Evolutionary conservation across 2,888 invertebrate species (phyloP).

Genomic region (Teleiodes luculella): DNA sequence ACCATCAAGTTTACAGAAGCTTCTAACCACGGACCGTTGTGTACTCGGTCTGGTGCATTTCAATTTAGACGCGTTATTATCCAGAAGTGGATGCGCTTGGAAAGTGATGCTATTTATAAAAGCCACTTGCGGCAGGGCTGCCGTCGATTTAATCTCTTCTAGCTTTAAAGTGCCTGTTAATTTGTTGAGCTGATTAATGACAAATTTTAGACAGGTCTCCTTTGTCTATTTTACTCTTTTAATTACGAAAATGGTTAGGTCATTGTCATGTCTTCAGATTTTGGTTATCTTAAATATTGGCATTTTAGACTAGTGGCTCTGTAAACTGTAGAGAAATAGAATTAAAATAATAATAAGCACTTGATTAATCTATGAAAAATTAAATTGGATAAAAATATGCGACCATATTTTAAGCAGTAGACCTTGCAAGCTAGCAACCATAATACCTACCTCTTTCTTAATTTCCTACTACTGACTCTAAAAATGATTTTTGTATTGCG

Average conservation of each 20-base stretch:
- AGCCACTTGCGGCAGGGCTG: conserved; percentile 27
- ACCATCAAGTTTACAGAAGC: conserved; percentile 26
- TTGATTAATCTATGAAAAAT: too few species aligned
- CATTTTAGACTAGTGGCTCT: too few species aligned
- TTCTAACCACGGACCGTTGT: conserved; percentile 23
- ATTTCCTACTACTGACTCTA: too few species aligned
- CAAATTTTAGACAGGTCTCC: conserved; percentile 24
- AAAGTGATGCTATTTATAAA: conserved; percentile 45
- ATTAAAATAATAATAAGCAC: too few species aligned
- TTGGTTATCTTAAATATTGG: too few species aligned
- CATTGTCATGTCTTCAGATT: too few species aligned
- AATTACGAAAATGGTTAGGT: neutral
- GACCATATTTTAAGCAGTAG: too few species aligned
- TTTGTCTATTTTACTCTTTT: conserved; percentile 23
- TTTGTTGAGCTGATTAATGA: conserved; percentile 3
- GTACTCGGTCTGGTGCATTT: conserved; percentile 22
- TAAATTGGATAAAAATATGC: too few species aligned
- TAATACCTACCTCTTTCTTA: too few species aligned
- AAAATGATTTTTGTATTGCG: too few species aligned
- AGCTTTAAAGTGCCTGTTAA: conserved; percentile 3
- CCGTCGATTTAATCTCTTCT: neutral
- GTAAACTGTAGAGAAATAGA: too few species aligned
- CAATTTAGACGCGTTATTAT: conserved; percentile 32
- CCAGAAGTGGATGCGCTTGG: conserved; percentile 37
- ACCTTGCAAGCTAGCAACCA: too few species aligned